phyloP scores from a whole-genome alignment of 2,113 vertebrate genomes.

The Oncorhynchus nerka region DNA sequence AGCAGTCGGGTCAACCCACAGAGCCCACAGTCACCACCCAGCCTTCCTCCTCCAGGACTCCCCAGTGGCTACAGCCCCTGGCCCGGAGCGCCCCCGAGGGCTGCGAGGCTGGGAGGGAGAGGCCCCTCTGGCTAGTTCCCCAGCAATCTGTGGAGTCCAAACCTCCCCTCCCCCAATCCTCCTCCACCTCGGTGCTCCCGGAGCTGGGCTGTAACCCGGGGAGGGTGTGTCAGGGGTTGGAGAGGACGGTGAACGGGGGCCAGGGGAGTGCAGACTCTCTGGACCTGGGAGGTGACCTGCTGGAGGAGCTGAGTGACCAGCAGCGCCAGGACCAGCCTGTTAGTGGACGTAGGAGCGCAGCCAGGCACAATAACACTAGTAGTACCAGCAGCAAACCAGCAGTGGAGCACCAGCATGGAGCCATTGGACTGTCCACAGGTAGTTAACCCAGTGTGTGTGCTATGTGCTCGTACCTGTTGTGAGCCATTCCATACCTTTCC shows the following conservation, averaged over 20 bases:
- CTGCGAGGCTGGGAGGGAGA: conserved; percentile 50
- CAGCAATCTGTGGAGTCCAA: conserved; percentile 61
- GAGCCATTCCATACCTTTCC: too few species aligned
- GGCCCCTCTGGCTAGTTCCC: conserved; percentile 77
- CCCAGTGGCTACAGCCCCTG: conserved; percentile 81
- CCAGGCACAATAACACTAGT: conserved; percentile 18
- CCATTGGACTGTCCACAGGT: conserved; percentile 14
- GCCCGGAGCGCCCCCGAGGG: conserved; percentile 50
- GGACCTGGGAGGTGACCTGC: conserved; percentile 62
- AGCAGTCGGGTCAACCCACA: conserved; percentile 49
- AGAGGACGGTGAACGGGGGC: conserved; percentile 43
- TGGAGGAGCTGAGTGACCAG: conserved; percentile 59
- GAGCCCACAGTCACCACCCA: conserved; percentile 73
- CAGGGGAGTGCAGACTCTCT: conserved; percentile 59
- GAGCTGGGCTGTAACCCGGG: conserved; percentile 59
- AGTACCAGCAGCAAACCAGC: conserved; percentile 27
- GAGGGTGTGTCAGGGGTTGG: conserved; percentile 53
- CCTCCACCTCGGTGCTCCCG: conserved; percentile 55
- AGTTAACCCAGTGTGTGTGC: too few species aligned
- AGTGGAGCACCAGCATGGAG: conserved; percentile 47
- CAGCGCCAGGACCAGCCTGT: conserved; percentile 61
- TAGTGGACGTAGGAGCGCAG: conserved; percentile 79
- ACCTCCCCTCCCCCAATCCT: conserved; percentile 9
- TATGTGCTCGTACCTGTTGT: too few species aligned
- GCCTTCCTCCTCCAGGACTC: conserved; percentile 65